Evolutionary conservation across 2,888 invertebrate genomes (phyloP), one percentile per base, ranked within the genome.

Genomic region (Dolichopus griseipennis): DNA sequence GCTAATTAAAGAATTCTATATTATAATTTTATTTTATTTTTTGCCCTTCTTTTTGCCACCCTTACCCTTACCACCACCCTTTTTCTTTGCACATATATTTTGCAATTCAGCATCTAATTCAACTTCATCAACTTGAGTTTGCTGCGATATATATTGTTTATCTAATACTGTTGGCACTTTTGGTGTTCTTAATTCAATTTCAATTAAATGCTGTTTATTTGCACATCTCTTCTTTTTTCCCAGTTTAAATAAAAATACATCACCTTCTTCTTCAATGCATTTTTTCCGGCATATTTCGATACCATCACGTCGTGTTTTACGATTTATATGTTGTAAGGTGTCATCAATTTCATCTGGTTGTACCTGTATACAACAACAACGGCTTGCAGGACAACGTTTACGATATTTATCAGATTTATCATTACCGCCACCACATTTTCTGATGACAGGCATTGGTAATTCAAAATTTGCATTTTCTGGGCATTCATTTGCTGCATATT

Each of bases 111-210:
- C 75, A 66, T 75, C 75, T 4, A 79, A 74, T 43, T 77, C 70
- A 2, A 72, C 82, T n/a, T 87, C 86, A 68, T 86, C 85, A 69
- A 87, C 87, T 75, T 91, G 91, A 21, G 88, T 86, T 72, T 87
- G 86, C 20, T 87, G 83, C 20, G 89, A 89, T 66, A 86, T 85
- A 73, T 86, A 86, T 41, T 86, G 83, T 0, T 85, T 81, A 0
- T 87, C 86, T 15, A 76, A 76, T 41, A 84, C 82, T 0, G 86
- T 84, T 0, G 87, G 86, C 0, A 87, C 87, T 69, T 88, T 87
- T 0, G 91, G 91, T 0, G 91, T 91, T 67, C 87, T 85, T 75
- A 91, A 78, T 74, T 91, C 91, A 73, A 91, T 83, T 83, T 91
- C 85, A 68, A 87, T 80, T 67, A 85, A 84, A 65, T 84, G 84